Percentiles rank a stretch among this genome's conserved stretches.
Evolutionary conservation across 2,797 vertebrate genomes (phyloP).

Genomic region (Peromyscus nudipes): DNA sequence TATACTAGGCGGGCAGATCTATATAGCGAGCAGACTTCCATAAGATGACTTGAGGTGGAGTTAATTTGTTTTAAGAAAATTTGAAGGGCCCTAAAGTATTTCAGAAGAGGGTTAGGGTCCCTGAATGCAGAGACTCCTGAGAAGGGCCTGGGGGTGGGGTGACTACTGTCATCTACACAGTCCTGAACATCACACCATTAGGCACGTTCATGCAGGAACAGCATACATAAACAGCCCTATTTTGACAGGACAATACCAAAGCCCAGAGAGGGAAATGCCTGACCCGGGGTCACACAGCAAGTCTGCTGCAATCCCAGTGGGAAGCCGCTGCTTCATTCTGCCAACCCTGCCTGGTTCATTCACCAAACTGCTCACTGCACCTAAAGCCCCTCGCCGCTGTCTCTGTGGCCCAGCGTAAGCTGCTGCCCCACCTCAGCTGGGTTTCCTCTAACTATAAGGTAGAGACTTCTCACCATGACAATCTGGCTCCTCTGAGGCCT

Average conservation of each 20-base stretch:
- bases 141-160: neutral
- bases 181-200: accelerated
- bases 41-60: conserved; percentile 66
- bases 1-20: neutral
- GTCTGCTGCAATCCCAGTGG: neutral
- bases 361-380: neutral
- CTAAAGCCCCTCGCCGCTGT: neutral
- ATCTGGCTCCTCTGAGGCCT: conserved; percentile 25
- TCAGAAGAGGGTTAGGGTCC: conserved; percentile 37
- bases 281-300: neutral
- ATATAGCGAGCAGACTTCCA: conserved; percentile 55
- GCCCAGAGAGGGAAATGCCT: neutral
- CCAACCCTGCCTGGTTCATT: neutral
- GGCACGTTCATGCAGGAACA: neutral
- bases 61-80: conserved; percentile 77
- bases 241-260: neutral
- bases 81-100: conserved; percentile 39
- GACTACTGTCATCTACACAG: neutral
- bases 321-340: neutral
- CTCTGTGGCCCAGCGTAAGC: neutral
- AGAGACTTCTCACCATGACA: neutral
- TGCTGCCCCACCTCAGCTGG: neutral
- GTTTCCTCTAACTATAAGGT: neutral
- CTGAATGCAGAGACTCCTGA: neutral
- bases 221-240: neutral